Conservation (phyloP, 2,113 vertebrate species). For the Tenrec ecaudatus region DNA sequence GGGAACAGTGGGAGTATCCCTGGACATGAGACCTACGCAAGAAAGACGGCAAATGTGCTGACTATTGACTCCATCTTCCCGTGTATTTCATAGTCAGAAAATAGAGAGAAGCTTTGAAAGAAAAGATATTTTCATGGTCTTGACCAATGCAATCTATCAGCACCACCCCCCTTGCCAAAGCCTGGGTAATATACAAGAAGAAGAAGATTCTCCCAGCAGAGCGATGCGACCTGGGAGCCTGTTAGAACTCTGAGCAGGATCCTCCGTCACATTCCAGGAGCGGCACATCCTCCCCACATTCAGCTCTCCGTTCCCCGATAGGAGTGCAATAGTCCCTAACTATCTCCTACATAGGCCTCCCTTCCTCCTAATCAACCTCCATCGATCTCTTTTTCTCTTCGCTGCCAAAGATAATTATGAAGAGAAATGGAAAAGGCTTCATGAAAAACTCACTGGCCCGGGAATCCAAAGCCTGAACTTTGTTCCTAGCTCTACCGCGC, state of each 20-base stretch:
- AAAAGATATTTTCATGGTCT: background rate
- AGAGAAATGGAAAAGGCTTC: background rate
- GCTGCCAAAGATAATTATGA: background rate
- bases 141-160: background rate
- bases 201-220: background rate
- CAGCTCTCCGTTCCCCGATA: background rate
- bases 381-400: background rate
- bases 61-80: background rate
- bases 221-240: background rate
- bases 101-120: background rate
- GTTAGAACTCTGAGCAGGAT: background rate
- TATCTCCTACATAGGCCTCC: background rate
- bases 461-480: background rate
- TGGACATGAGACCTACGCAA: background rate
- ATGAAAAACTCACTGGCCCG: background rate
- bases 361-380: background rate
- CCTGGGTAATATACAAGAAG: background rate
- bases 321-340: background rate
- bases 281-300: background rate
- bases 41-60: background rate
- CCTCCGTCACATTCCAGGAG: background rate
- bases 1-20: background rate
- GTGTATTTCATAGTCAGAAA: background rate
- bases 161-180: background rate
- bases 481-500: background rate